phyloP scores from a whole-genome alignment of 2,113 vertebrate genomes.

The Leptobrachium ailaonicum region DNA sequence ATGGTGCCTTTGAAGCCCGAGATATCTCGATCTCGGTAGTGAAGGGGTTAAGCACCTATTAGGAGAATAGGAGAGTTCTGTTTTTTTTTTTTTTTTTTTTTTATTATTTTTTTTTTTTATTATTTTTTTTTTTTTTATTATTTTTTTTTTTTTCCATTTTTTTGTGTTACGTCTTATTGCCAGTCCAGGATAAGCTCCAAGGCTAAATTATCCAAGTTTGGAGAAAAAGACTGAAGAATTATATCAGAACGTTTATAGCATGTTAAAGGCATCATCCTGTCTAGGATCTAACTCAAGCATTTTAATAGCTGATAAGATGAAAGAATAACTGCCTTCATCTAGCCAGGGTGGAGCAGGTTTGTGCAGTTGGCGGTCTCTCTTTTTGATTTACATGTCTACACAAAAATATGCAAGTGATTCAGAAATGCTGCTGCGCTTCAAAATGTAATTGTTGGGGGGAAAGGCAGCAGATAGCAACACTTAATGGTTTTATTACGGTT shows the following conservation, averaged over 20 bases:
- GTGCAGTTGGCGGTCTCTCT: constrained; percentile 59
- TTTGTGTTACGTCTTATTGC: no score
- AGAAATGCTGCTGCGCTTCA: constrained; percentile 45
- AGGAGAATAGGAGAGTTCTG: no score
- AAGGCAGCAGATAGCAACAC: background rate
- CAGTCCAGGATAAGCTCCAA: no score
- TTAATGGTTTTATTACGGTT: background rate
- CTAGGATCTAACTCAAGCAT: constrained; percentile 64
- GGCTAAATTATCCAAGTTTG: no score
- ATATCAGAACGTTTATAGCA: constrained; percentile 45
- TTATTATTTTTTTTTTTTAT: no score
- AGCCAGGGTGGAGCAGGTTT: constrained; percentile 64
- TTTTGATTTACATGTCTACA: constrained; percentile 60
- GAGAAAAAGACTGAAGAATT: background rate
- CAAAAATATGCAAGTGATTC: constrained; percentile 57
- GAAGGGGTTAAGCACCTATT: no score
- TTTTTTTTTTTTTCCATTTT: no score
- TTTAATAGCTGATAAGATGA: constrained; percentile 68
- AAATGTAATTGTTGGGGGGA: constrained; percentile 52
- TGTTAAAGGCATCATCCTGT: constrained; percentile 60
- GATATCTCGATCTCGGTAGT: no score
- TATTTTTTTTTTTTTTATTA: no score
- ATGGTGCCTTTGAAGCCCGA: no score
- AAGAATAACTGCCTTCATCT: constrained; percentile 62
- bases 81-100: no score